Evolutionary conservation across 2,888 invertebrate species (phyloP).

Genomic region (Epinotia bilunana): DNA sequence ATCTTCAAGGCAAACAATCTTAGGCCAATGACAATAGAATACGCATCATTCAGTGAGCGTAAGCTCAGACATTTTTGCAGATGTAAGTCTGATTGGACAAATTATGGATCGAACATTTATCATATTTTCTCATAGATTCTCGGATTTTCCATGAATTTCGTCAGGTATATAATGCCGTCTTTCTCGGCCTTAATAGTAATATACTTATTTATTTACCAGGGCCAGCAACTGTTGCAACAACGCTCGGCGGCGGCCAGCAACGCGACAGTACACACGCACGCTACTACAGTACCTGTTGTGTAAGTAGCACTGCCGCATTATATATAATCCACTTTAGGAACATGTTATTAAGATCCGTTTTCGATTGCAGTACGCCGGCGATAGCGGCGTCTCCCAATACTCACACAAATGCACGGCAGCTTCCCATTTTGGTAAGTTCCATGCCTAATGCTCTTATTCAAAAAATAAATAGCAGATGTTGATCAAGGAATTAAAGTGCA

Average conservation of each 20-base stretch:
- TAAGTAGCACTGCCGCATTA: constrained; percentile 57
- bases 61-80: no score
- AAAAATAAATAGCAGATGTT: neutral
- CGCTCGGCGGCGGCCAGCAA: constrained; percentile 66
- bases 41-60: no score
- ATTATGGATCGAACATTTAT: no score
- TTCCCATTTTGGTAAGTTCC: constrained; percentile 88
- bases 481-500: neutral
- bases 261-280: constrained; percentile 68
- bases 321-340: neutral
- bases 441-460: neutral
- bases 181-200: neutral
- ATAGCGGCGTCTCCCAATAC: constrained; percentile 75
- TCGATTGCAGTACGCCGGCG: constrained; percentile 69
- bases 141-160: no score
- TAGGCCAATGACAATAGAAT: no score
- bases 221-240: constrained; percentile 74
- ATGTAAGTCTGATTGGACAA: no score
- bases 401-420: constrained; percentile 80
- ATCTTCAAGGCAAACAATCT: no score
- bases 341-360: constrained; percentile 3
- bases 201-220: constrained; percentile 62
- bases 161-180: neutral
- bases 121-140: no score
- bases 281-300: constrained; percentile 73